Evolutionary conservation across 2,113 vertebrate species (phyloP).

Genomic region (Alexandromys fortis): DNA sequence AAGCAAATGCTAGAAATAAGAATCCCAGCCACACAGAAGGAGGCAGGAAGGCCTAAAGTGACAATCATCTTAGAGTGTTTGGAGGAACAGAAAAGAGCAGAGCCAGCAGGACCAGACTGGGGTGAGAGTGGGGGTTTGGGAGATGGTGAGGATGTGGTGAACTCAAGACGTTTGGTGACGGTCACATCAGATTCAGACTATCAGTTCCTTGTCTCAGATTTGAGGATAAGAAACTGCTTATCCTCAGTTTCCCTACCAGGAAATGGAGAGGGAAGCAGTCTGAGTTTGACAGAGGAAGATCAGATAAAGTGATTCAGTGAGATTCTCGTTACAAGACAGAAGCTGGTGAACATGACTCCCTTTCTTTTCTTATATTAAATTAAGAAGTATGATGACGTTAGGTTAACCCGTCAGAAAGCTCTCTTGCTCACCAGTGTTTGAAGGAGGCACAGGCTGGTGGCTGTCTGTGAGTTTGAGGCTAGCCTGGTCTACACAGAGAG

Average conservation of each 20-base stretch:
- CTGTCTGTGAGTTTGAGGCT: not conserved
- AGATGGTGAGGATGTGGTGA: not conserved
- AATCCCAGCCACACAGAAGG: not conserved
- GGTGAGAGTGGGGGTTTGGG: accelerated
- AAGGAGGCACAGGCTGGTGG: not conserved
- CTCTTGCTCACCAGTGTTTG: not conserved
- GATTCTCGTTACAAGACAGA: not conserved
- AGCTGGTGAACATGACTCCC: not conserved
- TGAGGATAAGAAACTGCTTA: not conserved
- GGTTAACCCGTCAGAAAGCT: not conserved
- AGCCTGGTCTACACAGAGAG: not conserved
- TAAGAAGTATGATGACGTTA: not conserved
- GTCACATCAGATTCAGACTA: not conserved
- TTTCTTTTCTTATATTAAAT: not conserved
- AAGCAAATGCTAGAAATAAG: not conserved
- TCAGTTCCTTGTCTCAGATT: not conserved
- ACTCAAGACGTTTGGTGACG: too few relatives aligned
- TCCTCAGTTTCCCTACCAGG: not conserved
- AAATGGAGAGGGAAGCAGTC: not conserved
- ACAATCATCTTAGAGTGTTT: not conserved
- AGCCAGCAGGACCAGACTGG: not conserved
- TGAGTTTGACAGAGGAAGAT: not conserved
- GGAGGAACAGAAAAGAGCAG: not conserved
- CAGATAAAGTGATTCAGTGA: not conserved
- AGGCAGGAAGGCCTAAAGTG: not conserved